Conservation (phyloP, 2,888 invertebrate genomes). For the Hirtodrosophila confusa region DNA sequence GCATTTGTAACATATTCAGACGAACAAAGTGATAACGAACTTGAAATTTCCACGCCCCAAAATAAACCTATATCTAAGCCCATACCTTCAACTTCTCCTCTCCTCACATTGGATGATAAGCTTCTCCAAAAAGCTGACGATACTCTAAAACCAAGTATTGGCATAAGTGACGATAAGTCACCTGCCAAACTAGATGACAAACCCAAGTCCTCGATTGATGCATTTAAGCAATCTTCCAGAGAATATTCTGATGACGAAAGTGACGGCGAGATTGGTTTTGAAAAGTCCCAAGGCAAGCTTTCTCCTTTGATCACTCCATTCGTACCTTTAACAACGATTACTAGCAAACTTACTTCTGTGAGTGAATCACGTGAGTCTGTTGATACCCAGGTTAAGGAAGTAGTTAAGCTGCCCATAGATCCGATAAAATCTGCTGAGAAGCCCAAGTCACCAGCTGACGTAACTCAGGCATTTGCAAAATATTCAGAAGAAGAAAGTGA, state of each 20-base stretch:
- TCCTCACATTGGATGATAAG: constrained; percentile 1
- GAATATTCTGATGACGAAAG: constrained; percentile 15
- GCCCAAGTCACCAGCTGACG: too few relatives aligned
- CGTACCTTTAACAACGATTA: constrained; percentile 6
- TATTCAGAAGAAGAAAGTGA: too few relatives aligned
- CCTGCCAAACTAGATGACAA: constrained; percentile 15
- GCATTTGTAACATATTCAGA: constrained; percentile 2
- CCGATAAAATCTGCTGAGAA: too few relatives aligned
- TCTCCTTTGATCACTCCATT: not conserved
- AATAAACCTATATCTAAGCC: too few relatives aligned
- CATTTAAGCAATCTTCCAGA: not conserved
- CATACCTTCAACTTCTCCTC: not conserved
- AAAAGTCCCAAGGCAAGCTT: not conserved
- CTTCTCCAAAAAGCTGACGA: constrained; percentile 1
- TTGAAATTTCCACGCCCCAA: not conserved
- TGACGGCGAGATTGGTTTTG: constrained; percentile 19
- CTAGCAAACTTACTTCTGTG: constrained; percentile 9
- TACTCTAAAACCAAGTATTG: constrained; percentile 5
- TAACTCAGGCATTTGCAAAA: too few relatives aligned
- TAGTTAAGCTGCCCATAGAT: not conserved
- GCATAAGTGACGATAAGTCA: constrained; percentile 1
- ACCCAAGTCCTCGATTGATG: constrained; percentile 11
- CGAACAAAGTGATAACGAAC: constrained; percentile 12
- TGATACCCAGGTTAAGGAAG: constrained; percentile 23
- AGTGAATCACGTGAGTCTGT: constrained; percentile 2